Evolutionary conservation across 37 sponge, comb jelly and placozoan genomes (phyloP), one percentile per base, ranked within the genome.

Genomic region (Chondrilla cf. caribensis): DNA sequence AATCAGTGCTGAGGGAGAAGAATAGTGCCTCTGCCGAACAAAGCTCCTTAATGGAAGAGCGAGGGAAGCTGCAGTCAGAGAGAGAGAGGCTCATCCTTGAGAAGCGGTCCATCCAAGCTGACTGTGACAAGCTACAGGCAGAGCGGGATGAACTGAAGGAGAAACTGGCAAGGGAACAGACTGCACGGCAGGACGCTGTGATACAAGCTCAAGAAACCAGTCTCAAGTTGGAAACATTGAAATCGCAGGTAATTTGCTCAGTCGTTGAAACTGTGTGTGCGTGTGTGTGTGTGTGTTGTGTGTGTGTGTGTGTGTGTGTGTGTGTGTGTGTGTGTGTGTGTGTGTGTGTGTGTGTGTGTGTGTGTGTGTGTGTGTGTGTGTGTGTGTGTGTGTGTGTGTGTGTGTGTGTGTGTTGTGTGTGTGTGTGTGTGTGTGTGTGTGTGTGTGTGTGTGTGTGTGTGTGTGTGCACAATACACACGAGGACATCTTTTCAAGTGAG

Each of bases 21-120:
- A 73, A 73, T 43, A 43, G 76, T 73, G 76, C 76, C 24, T 73
- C 76, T 2, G 76, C 76, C 43, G 76, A 73, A 22, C 58, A 42
- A 24, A 87, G 78, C 37, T 43, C 77, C 21, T 47, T 87, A 0
- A 67, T 58, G 58, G 82, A 87, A 28, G 87, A 81, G 40, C 44
- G 62, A 37, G 31, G 66, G 0, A 47, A 82, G 14, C 65, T 90
- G 14, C 65, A 55, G 24, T 3, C 58, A 11, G 82, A 81, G 51
- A 70, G 60, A 58, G 81, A 90, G 84, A 72, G 76, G 35, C 70
- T 90, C 39, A 38, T 64, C 7, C 15, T 17, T 3, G 91, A 90
- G 70, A 83, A 87, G 38, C 72, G 86, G 28, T 51, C 8, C 11
- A 84, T 84, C 25, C n/a, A 84, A 4, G 80, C 58, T 24, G 81